A percentile compares a stretch with the other conserved stretches of the same genome.
phyloP scores from a whole-genome alignment of 2,888 invertebrate species.

The Phyllotreta striolata region DNA sequence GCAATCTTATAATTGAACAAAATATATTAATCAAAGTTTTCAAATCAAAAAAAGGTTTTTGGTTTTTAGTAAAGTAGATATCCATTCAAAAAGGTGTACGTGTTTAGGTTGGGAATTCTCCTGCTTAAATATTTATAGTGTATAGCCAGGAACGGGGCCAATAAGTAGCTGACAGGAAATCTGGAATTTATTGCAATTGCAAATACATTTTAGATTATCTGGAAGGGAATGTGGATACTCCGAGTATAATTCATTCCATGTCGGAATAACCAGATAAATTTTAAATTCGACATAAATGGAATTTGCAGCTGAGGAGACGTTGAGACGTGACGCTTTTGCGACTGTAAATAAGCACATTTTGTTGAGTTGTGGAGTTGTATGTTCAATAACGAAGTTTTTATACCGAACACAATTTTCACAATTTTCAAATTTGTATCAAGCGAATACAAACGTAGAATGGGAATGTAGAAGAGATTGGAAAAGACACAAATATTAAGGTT shows the following conservation, averaged over 20 bases:
- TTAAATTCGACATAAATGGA: conserved; percentile 39
- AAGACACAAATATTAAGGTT: not conserved
- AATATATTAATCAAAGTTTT: no score
- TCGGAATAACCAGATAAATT: conserved; percentile 39
- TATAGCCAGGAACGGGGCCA: conserved; percentile 44
- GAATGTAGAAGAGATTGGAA: not conserved
- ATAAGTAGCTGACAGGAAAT: conserved; percentile 49
- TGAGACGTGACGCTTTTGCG: conserved; percentile 31
- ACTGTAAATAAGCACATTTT: conserved; percentile 32
- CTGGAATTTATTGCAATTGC: conserved; percentile 46
- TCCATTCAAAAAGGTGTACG: conserved; percentile 54
- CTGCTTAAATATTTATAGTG: conserved; percentile 49
- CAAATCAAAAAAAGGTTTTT: conserved; percentile 45
- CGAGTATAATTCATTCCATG: conserved; percentile 37
- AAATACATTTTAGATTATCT: conserved; percentile 42
- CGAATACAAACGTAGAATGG: conserved; percentile 13
- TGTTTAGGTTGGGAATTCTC: conserved; percentile 44
- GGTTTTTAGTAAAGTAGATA: conserved; percentile 54
- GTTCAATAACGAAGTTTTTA: conserved; percentile 20
- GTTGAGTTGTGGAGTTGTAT: conserved; percentile 25
- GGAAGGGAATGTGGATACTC: conserved; percentile 37
- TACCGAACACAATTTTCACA: conserved; percentile 17
- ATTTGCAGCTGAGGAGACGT: conserved; percentile 37
- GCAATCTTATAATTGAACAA: no score
- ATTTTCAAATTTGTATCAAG: conserved; percentile 6